Percentiles rank a stretch among this genome's conserved stretches.
These are phyloP conservation scores for Loxodonta africana DNA, from an alignment of 2,113 vertebrate genomes.

Conservation along the genomic window DNA sequence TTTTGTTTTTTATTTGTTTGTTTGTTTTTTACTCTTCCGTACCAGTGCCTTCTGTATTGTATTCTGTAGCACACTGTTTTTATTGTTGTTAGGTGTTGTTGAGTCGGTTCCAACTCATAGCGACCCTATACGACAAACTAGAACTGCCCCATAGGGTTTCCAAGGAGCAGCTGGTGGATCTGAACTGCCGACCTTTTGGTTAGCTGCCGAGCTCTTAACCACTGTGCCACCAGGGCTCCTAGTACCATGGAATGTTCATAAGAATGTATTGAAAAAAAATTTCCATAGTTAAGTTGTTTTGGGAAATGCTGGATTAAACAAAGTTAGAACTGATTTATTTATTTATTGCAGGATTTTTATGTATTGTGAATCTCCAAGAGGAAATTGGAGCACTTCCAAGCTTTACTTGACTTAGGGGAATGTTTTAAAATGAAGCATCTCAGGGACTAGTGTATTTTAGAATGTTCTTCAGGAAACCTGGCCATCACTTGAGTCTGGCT, in stretches of 20 bases:
- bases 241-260: too few relatives aligned
- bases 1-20: too few relatives aligned
- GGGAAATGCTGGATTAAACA: conserved; percentile 41
- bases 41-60: neutral
- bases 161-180: too few relatives aligned
- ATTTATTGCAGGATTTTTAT: neutral
- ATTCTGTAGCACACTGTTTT: neutral
- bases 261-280: neutral
- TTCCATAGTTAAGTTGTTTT: conserved; percentile 33
- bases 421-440: conserved; percentile 44
- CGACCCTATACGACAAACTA: too few relatives aligned
- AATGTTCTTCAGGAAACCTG: neutral
- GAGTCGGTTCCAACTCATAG: too few relatives aligned
- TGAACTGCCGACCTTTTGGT: too few relatives aligned
- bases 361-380: neutral
- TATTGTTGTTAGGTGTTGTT: too few relatives aligned
- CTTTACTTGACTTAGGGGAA: too few relatives aligned
- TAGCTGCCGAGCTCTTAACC: too few relatives aligned
- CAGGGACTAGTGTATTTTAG: neutral
- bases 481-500: neutral
- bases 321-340: conserved; percentile 34
- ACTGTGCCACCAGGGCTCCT: too few relatives aligned
- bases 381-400: neutral
- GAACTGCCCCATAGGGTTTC: too few relatives aligned
- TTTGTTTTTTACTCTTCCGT: neutral